Evolutionary conservation across 2,888 invertebrate species (phyloP).

Genomic region (Conus canariensis): DNA sequence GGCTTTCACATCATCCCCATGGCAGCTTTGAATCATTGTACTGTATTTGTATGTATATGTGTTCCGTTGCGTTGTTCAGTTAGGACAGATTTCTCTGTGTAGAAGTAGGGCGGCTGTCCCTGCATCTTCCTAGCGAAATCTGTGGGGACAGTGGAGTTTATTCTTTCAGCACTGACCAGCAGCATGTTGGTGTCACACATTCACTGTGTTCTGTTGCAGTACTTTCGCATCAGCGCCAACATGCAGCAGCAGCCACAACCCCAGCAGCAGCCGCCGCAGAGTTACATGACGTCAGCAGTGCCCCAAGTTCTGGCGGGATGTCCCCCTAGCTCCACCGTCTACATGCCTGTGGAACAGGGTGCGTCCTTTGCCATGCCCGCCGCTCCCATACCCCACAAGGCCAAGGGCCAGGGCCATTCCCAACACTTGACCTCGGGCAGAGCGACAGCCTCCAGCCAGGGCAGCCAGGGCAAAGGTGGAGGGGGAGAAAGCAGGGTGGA

Average conservation of each 20-base stretch:
- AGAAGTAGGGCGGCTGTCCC: too few species aligned
- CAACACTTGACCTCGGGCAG: conserved; percentile 5
- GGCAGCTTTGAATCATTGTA: too few species aligned
- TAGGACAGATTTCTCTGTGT: too few species aligned
- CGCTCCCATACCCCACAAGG: background rate
- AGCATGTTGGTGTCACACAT: too few species aligned
- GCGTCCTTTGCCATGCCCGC: conserved; percentile 39
- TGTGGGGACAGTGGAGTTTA: too few species aligned
- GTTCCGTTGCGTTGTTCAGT: too few species aligned
- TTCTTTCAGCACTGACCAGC: too few species aligned
- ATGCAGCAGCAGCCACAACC: conserved; percentile 45
- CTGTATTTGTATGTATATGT: too few species aligned
- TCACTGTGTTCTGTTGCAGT: conserved; percentile 38
- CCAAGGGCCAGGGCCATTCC: background rate
- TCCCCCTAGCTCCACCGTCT: conserved; percentile 29
- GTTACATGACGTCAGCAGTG: conserved; percentile 35
- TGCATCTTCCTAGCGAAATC: too few species aligned
- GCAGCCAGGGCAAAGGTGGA: background rate
- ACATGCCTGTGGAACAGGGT: conserved; percentile 47
- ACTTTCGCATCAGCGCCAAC: conserved; percentile 42
- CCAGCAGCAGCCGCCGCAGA: conserved; percentile 35
- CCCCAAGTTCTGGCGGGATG: conserved; percentile 40
- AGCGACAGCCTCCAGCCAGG: background rate
- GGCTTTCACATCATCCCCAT: too few species aligned
- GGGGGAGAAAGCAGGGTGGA: conserved; percentile 32